These are phyloP conservation scores for Caloenas nicobarica DNA, from an alignment of 2,113 vertebrate genomes.

Conservation along the genomic window DNA sequence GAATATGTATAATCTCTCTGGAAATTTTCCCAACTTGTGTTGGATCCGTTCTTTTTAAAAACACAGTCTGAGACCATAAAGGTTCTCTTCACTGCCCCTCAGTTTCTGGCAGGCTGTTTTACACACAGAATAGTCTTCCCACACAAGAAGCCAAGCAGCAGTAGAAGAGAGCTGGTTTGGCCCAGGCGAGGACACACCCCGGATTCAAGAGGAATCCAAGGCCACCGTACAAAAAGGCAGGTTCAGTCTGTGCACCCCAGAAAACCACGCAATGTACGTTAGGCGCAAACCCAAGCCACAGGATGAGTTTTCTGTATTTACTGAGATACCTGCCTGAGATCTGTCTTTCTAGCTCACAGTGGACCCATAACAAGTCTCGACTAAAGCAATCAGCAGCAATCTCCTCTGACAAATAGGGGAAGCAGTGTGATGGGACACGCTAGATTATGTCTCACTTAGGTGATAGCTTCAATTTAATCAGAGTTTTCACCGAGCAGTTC, in stretches of 20 bases:
- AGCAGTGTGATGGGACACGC: neutral
- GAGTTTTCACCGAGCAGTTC: neutral
- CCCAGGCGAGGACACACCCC: neutral
- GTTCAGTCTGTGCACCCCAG: neutral
- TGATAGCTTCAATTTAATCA: neutral
- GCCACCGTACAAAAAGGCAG: neutral
- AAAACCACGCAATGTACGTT: accelerated
- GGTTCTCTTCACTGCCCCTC: neutral
- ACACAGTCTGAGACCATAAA: neutral
- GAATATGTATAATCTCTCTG: neutral
- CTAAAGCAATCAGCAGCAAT: neutral
- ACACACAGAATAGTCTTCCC: neutral
- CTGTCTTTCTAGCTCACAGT: neutral
- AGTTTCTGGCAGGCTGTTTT: neutral
- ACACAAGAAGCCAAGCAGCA: neutral
- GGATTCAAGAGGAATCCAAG: neutral
- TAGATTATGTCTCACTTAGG: neutral
- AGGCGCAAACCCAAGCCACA: neutral
- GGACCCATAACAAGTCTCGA: neutral
- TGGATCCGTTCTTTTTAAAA: neutral
- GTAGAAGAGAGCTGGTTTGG: neutral
- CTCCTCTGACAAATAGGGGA: neutral
- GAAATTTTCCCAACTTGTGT: neutral
- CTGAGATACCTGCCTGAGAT: neutral
- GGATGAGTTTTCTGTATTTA: neutral